Evolutionary conservation across 2,888 invertebrate species (phyloP), one percentile per base, ranked within the genome.

Genomic region (Geotrupes spiniger): DNA sequence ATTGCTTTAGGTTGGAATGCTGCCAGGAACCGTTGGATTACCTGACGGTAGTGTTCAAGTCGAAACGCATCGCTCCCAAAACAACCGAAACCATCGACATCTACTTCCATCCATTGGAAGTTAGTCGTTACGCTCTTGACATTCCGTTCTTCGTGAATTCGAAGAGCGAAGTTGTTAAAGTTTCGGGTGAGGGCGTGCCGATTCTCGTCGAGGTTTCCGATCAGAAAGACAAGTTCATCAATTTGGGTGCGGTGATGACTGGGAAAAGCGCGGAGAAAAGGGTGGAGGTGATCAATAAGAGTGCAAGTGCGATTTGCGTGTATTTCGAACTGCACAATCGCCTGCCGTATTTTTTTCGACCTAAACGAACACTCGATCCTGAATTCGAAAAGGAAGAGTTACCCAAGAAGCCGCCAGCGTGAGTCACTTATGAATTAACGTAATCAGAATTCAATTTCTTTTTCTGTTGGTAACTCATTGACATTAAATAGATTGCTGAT

Each of bases 221-320:
- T 49, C 57, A 66, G 1, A 58, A 58, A 3, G 71, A 77, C 46
- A 73, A 71, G 56, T 64, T 67, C 12, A 54, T 77, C 21, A 65
- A 75, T 56, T 64, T 78, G 15, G 75, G 75, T 2, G 47, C 62
- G 2, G 59, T 69, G 1, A 41, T 61, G 12, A 71, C 81, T 0
- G 80, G 80, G 1, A 75, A 78, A 50, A 74, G 70, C 28, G 73
- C 75, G 10, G 69, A 74, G 10, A 77, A 76, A 42, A 74, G 74
- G 44, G 75, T 84, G 41, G 74, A 76, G 51, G 77, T 83, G n/a
- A 71, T 79, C 60, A 84, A 84, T 59, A 75, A 78, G 46, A 78
- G 79, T 46, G 74, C 76, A 58, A 76, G 77, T 29, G 61, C 76
- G 1, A 73, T 83, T n/a, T 73, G 76, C n/a, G 74, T 80, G 0